Evolutionary conservation across 2,113 vertebrate genomes (phyloP).

Genomic region (Strix uralensis): DNA sequence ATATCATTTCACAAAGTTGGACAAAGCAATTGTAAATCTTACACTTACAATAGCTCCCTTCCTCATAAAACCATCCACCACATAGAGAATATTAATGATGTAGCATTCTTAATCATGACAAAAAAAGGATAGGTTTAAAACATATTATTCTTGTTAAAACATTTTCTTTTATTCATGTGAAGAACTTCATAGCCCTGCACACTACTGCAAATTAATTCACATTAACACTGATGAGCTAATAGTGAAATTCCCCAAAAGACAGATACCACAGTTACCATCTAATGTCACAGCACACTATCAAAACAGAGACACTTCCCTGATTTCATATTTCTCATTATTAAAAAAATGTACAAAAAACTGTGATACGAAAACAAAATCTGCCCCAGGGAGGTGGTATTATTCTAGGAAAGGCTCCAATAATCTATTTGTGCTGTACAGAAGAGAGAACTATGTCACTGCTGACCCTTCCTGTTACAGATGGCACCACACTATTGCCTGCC

Average conservation of each 20-base stretch:
- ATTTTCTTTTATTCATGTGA: background rate
- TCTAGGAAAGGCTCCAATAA: background rate
- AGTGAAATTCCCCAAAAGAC: background rate
- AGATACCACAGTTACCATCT: background rate
- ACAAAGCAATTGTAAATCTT: conserved; percentile 4
- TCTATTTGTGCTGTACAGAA: background rate
- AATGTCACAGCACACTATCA: background rate
- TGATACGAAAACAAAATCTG: background rate
- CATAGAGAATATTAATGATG: background rate
- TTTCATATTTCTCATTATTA: background rate
- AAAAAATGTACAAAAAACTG: background rate
- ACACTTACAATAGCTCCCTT: background rate
- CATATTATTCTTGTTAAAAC: background rate
- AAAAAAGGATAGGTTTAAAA: background rate
- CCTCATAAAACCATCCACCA: background rate
- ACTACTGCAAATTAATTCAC: background rate
- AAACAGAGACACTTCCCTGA: background rate
- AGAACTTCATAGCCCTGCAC: background rate
- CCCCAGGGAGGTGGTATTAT: background rate
- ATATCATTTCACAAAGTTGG: conserved; percentile 26
- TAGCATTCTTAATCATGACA: background rate
- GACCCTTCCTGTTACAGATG: background rate
- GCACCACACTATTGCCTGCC: background rate
- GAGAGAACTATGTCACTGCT: background rate
- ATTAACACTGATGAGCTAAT: background rate